phyloP scores from a whole-genome alignment of 2,888 invertebrate genomes.

The Eupithecia subumbrata region DNA sequence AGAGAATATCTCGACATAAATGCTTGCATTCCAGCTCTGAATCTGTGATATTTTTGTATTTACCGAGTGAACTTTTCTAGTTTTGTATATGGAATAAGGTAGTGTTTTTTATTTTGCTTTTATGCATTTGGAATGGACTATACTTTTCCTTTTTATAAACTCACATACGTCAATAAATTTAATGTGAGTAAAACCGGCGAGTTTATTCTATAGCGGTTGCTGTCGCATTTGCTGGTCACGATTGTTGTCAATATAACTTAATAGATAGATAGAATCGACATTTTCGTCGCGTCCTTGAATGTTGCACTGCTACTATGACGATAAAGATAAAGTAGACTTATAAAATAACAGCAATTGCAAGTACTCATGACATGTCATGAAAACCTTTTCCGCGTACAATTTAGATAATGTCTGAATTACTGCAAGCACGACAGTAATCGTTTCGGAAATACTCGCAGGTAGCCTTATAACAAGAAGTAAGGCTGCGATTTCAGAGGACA shows the following conservation, averaged over 20 bases:
- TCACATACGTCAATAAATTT: background rate
- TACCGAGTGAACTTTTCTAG: background rate
- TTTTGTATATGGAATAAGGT: background rate
- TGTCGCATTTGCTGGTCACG: background rate
- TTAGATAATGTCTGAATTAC: background rate
- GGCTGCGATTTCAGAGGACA: background rate
- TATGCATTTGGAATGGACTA: background rate
- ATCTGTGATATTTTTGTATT: background rate
- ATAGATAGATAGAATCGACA: background rate
- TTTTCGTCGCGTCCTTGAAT: background rate
- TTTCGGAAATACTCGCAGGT: background rate
- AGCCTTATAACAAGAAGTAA: background rate
- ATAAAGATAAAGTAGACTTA: background rate
- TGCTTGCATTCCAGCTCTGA: background rate
- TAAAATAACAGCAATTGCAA: background rate
- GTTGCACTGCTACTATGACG: background rate
- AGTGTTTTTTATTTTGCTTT: background rate
- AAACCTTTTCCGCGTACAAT: background rate
- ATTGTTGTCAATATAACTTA: background rate
- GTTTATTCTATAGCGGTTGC: background rate
- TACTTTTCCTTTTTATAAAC: background rate
- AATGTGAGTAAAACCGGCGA: background rate
- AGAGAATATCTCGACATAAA: slow-evolving; percentile 15
- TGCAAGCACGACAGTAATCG: background rate
- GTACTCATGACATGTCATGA: background rate